Base-by-base conservation (phyloP, 2,888 invertebrate genomes). In the Sinelater perroti region DNA sequence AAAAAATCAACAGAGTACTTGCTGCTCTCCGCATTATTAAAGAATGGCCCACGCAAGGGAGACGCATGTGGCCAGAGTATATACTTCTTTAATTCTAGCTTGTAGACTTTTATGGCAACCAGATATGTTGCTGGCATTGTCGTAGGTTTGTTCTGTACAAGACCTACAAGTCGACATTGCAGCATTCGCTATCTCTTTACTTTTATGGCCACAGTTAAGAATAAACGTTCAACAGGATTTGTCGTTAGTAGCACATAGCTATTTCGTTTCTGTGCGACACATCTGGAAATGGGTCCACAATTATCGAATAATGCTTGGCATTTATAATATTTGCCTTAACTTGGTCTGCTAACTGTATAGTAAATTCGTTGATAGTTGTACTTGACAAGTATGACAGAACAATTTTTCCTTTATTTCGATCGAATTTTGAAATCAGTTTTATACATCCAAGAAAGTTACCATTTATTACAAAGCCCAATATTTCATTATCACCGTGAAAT, bases 161-260 rank as follows among this genome's bases (percentile, higher is more conserved):
- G 30, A 30, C 30, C 30, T 30, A 30, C 30, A 30, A 30, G 30
- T 30, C 30, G 30, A 30, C 30, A 30, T 30, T 30, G 11, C 30
- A 30, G 30, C 8, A 30, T 5, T 30, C n/a, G 30, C 30, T 8
- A 30, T 30, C n/a, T 30, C 30, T 30, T 30, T 11, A 30, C 30
- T 11, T 30, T 30, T 30, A n/a, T 30, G 30, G 30, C 30, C 30
- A 30, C 30, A 5, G 30, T 30, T 30, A 30, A 11, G 30, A 30
- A 30, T 30, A 30, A 30, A 30, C 30, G 30, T 30, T 30, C 30
- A 30, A 30, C n/a, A 30, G 30, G 30, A 30, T n/a, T 30, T 30
- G 10, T n/a, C 4, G 30, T 30, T 10, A 11, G 30, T 30, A 30
- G 30, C 30, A 30, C 30, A 30, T 10, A 30, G 3, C 30, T 30